Conservation (phyloP, 2,888 invertebrate species). For the Zeuzera pyrina region DNA sequence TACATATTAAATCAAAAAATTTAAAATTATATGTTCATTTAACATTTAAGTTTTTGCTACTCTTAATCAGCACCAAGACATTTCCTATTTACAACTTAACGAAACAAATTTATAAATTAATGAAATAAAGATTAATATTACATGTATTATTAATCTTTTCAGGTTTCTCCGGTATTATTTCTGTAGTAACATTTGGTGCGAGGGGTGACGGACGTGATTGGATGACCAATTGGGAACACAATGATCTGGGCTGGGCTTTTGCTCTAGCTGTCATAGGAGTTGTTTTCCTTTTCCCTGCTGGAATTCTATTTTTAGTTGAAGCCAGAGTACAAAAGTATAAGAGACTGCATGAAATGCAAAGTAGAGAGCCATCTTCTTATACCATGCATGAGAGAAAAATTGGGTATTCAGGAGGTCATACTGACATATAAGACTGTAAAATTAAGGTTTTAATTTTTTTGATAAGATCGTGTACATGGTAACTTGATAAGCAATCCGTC, state of each 20-base stretch:
- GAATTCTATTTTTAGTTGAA: conserved; percentile 87
- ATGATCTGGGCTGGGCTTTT: conserved; percentile 95
- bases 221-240: conserved; percentile 98
- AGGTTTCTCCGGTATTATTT: conserved; percentile 86
- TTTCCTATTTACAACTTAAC: too few species aligned
- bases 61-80: too few species aligned
- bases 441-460: too few species aligned
- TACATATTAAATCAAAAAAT: too few species aligned
- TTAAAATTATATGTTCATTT: too few species aligned
- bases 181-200: conserved; percentile 90
- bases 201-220: conserved; percentile 93
- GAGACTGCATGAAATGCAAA: conserved; percentile 79
- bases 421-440: conserved; percentile 80
- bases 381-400: conserved; percentile 78
- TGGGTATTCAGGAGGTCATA: conserved; percentile 72
- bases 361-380: conserved; percentile 77
- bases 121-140: too few species aligned
- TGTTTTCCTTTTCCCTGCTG: conserved; percentile 81
- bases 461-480: background rate
- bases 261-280: conserved; percentile 89
- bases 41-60: too few species aligned
- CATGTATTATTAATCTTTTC: too few species aligned
- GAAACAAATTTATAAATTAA: too few species aligned
- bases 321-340: conserved; percentile 85
- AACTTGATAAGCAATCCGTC: too few species aligned